phyloP scores from a whole-genome alignment of 2,113 vertebrate genomes.

The Glareola pratincola region DNA sequence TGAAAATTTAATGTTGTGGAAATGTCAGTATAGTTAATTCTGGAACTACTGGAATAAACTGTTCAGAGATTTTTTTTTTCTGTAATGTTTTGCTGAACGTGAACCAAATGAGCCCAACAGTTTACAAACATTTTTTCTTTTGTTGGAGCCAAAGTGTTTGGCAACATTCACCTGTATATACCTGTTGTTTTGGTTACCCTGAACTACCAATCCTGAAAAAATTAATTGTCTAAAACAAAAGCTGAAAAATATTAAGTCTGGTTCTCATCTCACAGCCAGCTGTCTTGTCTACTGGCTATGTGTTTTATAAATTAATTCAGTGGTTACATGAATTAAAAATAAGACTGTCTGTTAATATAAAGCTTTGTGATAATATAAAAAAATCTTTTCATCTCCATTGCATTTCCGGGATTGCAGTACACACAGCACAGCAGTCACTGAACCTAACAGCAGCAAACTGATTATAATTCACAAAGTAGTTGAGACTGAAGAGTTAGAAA shows the following conservation, averaged over 20 bases:
- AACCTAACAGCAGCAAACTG: background rate
- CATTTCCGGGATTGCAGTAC: background rate
- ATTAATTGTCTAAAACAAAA: background rate
- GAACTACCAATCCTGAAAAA: background rate
- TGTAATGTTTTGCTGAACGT: background rate
- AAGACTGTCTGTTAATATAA: background rate
- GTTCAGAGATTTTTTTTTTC: background rate
- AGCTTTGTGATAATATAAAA: background rate
- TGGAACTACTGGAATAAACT: background rate
- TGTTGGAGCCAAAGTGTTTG: background rate
- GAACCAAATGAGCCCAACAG: background rate
- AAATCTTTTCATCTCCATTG: background rate
- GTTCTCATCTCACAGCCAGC: background rate
- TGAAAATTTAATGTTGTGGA: background rate
- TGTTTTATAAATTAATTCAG: background rate
- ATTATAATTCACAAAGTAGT: background rate
- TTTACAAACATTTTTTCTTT: background rate
- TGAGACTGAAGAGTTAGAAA: background rate
- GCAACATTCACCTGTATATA: background rate
- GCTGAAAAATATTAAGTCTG: background rate
- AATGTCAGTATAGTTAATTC: background rate
- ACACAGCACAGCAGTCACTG: background rate
- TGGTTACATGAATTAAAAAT: background rate
- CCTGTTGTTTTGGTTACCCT: background rate
- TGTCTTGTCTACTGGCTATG: background rate